phyloP scores from a whole-genome alignment of 2,797 vertebrate species.

The Lophotriccus pileatus region DNA sequence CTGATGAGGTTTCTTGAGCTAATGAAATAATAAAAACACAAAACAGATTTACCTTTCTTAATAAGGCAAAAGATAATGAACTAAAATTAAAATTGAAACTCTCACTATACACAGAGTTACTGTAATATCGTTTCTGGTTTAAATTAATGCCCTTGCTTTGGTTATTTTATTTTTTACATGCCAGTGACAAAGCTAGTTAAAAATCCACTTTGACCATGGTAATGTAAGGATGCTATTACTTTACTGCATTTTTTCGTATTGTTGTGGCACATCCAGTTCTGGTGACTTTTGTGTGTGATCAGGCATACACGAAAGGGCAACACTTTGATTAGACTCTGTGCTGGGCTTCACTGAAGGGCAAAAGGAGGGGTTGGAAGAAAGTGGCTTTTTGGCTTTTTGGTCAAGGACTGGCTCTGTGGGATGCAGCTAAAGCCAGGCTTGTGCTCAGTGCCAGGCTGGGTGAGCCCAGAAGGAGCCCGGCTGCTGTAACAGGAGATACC shows the following conservation, averaged over 20 bases:
- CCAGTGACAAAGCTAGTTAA: constrained; percentile 17
- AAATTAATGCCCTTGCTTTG: constrained; percentile 62
- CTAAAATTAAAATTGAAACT: constrained; percentile 82
- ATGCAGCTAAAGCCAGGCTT: not conserved
- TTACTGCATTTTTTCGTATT: constrained; percentile 6
- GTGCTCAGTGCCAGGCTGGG: not conserved
- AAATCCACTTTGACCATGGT: not conserved
- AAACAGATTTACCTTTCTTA: constrained; percentile 83
- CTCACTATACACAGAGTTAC: constrained; percentile 55
- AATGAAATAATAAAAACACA: constrained; percentile 86
- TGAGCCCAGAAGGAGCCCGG: accelerated
- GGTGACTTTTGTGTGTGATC: constrained; percentile 6
- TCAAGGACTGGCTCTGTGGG: not conserved
- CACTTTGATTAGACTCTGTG: not conserved
- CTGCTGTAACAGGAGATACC: not conserved
- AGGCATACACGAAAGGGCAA: not conserved
- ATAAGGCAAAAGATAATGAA: constrained; percentile 83
- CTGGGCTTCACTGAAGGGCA: not conserved
- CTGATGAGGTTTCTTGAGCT: constrained; percentile 80
- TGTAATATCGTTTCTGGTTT: constrained; percentile 65
- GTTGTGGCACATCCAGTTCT: not conserved
- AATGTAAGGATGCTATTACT: not conserved
- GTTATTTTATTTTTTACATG: constrained; percentile 51
- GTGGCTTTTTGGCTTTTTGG: not conserved
- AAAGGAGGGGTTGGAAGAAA: not conserved